Conservation (phyloP, 2,888 invertebrate genomes). For the Diaperis boleti region DNA sequence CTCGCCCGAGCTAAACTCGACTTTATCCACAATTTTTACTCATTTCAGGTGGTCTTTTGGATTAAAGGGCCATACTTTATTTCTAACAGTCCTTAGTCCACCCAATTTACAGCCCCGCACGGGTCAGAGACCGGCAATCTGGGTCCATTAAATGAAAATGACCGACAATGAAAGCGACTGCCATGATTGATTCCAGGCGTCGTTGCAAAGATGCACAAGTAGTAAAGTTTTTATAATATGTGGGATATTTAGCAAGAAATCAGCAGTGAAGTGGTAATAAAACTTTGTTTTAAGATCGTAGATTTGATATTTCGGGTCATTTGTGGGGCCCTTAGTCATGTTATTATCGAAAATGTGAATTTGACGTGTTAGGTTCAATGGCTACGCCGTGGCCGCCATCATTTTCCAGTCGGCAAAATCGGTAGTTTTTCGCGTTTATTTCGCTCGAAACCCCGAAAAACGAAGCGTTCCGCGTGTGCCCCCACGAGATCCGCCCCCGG, state of each 20-base stretch:
- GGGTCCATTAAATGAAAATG: slow-evolving; percentile 26
- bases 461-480: background rate
- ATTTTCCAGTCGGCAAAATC: slow-evolving; percentile 36
- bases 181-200: slow-evolving; percentile 68
- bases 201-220: slow-evolving; percentile 58
- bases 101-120: background rate
- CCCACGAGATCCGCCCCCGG: background rate
- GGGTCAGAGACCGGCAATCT: background rate
- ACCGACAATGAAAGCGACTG: slow-evolving; percentile 48
- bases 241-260: slow-evolving; percentile 59
- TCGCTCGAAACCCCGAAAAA: background rate
- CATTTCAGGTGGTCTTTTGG: background rate
- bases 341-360: slow-evolving; percentile 52
- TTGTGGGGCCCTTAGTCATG: slow-evolving; percentile 54
- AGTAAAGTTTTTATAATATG: slow-evolving; percentile 62
- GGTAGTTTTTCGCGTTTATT: slow-evolving; percentile 37
- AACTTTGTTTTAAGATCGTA: slow-evolving; percentile 47
- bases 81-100: background rate
- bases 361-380: slow-evolving; percentile 61
- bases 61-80: background rate
- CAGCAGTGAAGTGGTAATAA: slow-evolving; percentile 62
- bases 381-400: slow-evolving; percentile 54
- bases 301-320: slow-evolving; percentile 46
- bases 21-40: background rate
- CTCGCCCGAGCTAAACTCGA: slow-evolving; percentile 18